Conservation (phyloP, 2,888 invertebrate species). For the Pelosia muscerda region DNA sequence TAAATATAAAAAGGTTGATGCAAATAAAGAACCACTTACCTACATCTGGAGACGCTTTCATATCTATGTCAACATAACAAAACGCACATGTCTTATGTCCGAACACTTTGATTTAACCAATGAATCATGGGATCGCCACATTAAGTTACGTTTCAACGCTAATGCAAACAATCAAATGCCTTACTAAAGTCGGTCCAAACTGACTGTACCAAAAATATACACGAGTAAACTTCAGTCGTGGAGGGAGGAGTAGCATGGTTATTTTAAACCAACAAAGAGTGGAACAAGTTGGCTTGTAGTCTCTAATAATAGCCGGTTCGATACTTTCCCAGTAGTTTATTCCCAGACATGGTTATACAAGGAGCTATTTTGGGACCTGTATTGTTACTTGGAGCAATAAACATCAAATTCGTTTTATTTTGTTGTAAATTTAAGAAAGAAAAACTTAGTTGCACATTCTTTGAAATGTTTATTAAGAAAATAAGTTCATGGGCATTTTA, state of each 20-base stretch:
- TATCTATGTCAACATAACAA: constrained; percentile 11
- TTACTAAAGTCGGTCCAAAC: constrained; percentile 41
- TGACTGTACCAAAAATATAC: constrained; percentile 51
- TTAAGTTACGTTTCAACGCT: constrained; percentile 35
- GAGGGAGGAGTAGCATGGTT: constrained; percentile 63
- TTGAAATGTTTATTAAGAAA: background rate
- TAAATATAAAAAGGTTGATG: background rate
- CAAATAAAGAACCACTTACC: constrained; percentile 19
- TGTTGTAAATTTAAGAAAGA: constrained; percentile 5
- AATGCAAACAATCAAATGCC: constrained; percentile 46
- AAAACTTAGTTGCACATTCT: background rate
- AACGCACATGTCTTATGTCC: constrained; percentile 12
- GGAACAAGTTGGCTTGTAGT: constrained; percentile 65
- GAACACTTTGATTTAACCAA: constrained; percentile 21
- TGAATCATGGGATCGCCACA: constrained; percentile 33
- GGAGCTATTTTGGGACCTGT: constrained; percentile 69
- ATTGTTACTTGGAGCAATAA: constrained; percentile 60
- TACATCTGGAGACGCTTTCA: constrained; percentile 22
- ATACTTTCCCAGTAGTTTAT: constrained; percentile 75
- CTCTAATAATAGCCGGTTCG: constrained; percentile 72
- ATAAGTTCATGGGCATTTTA: background rate
- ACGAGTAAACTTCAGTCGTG: constrained; percentile 53
- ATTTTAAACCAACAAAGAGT: constrained; percentile 77
- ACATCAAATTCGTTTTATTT: constrained; percentile 24
- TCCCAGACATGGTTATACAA: constrained; percentile 72